These are phyloP conservation scores for Philaenus spumarius DNA, from an alignment of 1,140 invertebrate species.

Conservation along the genomic window DNA sequence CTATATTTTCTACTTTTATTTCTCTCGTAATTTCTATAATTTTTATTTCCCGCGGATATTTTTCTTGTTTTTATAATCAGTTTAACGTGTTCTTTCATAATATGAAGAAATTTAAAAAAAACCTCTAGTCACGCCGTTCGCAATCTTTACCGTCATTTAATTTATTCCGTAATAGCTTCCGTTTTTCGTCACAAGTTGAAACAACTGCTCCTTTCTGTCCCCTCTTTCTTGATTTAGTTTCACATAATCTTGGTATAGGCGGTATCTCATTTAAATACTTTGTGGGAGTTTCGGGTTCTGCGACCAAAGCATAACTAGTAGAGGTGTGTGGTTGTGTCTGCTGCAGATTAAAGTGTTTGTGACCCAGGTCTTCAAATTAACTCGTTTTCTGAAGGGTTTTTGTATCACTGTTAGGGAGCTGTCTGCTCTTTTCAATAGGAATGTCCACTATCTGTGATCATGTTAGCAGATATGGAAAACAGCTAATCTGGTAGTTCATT, in stretches of 20 bases:
- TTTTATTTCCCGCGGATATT: no score
- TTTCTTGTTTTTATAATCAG: no score
- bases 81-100: no score
- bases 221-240: neutral
- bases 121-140: no score
- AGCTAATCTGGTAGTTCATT: slow-evolving; percentile 21
- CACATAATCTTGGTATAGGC: neutral
- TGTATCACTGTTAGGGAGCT: neutral
- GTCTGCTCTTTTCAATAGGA: neutral
- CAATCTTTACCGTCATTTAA: no score
- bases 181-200: neutral
- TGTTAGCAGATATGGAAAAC: slow-evolving; percentile 7
- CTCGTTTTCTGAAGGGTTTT: neutral
- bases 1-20: no score
- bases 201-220: neutral
- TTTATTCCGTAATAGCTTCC: no score
- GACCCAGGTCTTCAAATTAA: no score
- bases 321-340: neutral
- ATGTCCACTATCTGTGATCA: neutral
- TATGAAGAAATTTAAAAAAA: no score
- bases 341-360: neutral
- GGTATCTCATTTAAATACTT: neutral
- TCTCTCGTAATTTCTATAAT: no score
- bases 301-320: no score
- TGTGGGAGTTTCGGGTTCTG: neutral